Percentiles rank a stretch among this genome's conserved stretches.
Evolutionary conservation across 2,797 vertebrate genomes (phyloP).

Genomic region (Crypturellus tataupa): DNA sequence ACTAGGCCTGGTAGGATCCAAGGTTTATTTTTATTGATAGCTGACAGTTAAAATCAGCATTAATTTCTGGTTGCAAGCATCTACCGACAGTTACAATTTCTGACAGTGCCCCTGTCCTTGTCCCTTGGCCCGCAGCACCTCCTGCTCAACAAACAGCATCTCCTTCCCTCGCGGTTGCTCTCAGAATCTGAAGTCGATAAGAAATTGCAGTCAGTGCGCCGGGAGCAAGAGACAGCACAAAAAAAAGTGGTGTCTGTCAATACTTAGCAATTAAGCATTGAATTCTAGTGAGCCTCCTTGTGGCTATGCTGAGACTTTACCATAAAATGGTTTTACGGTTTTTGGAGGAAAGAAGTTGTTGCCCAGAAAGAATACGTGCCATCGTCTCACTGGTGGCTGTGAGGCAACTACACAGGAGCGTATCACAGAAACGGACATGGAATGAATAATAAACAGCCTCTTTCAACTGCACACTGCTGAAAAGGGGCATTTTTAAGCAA

Average conservation of each 20-base stretch:
- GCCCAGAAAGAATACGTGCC: neutral
- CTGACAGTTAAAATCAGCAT: neutral
- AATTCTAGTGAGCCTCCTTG: neutral
- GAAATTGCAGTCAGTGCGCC: neutral
- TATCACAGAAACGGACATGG: neutral
- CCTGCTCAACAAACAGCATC: neutral
- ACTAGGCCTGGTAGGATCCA: neutral
- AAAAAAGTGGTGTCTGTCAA: neutral
- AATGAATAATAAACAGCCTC: neutral
- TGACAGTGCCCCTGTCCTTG: neutral
- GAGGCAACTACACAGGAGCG: accelerated
- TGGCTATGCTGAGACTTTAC: neutral
- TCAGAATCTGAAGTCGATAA: neutral
- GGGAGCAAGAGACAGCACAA: neutral
- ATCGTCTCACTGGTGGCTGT: neutral
- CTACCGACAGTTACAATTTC: neutral
- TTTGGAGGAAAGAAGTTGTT: neutral
- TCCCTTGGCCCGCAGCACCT: neutral
- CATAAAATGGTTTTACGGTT: neutral
- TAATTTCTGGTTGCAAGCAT: conserved; percentile 19
- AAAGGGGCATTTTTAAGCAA: neutral
- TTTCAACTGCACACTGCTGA: neutral
- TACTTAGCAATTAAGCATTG: conserved; percentile 5
- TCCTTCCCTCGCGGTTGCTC: neutral
- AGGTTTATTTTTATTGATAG: conserved; percentile 21